A percentile compares a stretch with the other conserved stretches of the same genome.
These are phyloP conservation scores for Spinus pinus DNA, from an alignment of 2,797 vertebrate species.

Conservation along the genomic window DNA sequence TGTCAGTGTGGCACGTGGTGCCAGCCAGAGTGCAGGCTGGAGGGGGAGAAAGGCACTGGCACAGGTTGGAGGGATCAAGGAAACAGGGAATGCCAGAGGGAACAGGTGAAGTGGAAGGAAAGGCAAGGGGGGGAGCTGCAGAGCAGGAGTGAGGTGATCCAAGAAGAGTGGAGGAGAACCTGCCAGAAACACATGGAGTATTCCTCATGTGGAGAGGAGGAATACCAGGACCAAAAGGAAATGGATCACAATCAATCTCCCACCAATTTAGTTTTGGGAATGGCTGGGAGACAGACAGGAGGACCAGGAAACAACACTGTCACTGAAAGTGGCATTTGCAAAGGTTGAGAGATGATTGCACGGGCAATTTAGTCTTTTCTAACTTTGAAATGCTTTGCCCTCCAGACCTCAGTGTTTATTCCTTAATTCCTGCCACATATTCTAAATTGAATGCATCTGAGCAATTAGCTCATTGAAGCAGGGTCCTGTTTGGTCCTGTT, in stretches of 20 bases:
- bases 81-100: background rate
- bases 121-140: background rate
- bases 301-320: background rate
- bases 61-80: background rate
- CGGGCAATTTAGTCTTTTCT: fast-evolving
- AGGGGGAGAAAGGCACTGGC: background rate
- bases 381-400: background rate
- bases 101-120: background rate
- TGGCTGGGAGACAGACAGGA: background rate
- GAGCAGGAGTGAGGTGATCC: background rate
- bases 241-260: background rate
- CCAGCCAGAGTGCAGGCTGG: too few relatives aligned
- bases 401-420: background rate
- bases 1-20: fast-evolving
- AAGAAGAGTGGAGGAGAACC: background rate
- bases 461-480: background rate
- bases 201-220: background rate
- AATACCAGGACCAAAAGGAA: background rate
- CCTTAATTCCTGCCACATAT: background rate
- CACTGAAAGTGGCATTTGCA: background rate
- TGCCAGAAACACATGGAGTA: fast-evolving
- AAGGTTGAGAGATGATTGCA: background rate
- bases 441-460: background rate
- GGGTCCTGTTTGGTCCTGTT: background rate
- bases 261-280: background rate